Evolutionary conservation across 2,113 vertebrate species (phyloP).

Genomic region (Regulus satrapa): DNA sequence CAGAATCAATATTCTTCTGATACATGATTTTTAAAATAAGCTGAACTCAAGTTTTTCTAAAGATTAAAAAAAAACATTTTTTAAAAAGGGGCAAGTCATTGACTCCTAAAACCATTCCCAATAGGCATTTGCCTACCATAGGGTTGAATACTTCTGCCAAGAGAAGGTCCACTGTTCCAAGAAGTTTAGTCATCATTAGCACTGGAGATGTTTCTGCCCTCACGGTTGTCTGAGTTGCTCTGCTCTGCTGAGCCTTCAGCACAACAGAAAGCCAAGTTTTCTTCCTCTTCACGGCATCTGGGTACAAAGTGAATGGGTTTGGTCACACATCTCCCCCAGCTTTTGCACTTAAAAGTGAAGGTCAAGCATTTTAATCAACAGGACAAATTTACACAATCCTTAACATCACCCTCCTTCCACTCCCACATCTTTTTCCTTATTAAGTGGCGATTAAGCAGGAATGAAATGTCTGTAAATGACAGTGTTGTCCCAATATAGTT

Average conservation of each 20-base stretch:
- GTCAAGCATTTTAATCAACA: neutral
- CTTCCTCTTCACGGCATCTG: neutral
- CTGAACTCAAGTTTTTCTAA: neutral
- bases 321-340: rapidly evolving
- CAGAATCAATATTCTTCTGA: neutral
- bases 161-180: neutral
- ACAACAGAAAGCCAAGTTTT: neutral
- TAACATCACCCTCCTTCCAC: neutral
- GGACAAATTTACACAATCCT: neutral
- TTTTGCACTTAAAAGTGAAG: neutral
- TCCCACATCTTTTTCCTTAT: rapidly evolving
- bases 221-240: neutral
- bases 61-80: neutral
- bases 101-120: neutral
- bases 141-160: neutral
- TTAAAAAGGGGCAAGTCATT: rapidly evolving
- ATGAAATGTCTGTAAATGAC: rapidly evolving
- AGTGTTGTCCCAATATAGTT: neutral
- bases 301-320: neutral
- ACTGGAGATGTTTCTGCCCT: neutral
- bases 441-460: too few species aligned
- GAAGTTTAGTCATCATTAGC: neutral
- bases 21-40: neutral
- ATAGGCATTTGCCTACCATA: neutral
- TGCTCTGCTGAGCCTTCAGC: neutral